Conservation (phyloP, 2,888 invertebrate species). For the Pterobdella sp. region DNA sequence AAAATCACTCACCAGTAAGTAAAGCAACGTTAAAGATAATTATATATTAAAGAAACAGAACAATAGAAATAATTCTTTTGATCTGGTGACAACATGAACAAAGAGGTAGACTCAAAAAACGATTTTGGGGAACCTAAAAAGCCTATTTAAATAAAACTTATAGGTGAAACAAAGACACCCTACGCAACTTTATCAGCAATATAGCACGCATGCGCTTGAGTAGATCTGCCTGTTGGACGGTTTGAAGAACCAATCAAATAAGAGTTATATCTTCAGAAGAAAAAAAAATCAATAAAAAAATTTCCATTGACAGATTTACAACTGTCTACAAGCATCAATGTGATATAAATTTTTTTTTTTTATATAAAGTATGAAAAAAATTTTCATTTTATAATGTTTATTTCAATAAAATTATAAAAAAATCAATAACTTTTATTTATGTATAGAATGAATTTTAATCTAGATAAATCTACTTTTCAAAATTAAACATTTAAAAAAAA, state of each 20-base stretch:
- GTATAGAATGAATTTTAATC: too few relatives aligned
- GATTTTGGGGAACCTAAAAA: not conserved
- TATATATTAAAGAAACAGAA: conserved; percentile 8
- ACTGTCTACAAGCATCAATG: too few relatives aligned
- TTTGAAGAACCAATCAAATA: conserved; percentile 3
- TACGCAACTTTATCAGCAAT: not conserved
- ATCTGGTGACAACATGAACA: not conserved
- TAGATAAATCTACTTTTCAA: too few relatives aligned
- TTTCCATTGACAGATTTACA: too few relatives aligned
- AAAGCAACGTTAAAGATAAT: not conserved
- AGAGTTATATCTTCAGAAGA: not conserved
- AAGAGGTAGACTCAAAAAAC: not conserved
- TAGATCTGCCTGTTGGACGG: not conserved
- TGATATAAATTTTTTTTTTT: too few relatives aligned
- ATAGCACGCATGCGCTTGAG: not conserved
- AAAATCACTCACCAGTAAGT: not conserved
- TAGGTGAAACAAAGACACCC: not conserved
- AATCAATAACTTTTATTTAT: too few relatives aligned
- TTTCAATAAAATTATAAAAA: too few relatives aligned
- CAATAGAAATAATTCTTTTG: not conserved
- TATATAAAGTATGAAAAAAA: too few relatives aligned
- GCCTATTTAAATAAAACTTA: not conserved
- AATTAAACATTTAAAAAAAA: too few relatives aligned
- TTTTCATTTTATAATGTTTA: too few relatives aligned
- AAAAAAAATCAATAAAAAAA: conserved; percentile 9